These are phyloP conservation scores for Spilosoma lubricipeda DNA, from an alignment of 2,888 invertebrate genomes.

Conservation along the genomic window DNA sequence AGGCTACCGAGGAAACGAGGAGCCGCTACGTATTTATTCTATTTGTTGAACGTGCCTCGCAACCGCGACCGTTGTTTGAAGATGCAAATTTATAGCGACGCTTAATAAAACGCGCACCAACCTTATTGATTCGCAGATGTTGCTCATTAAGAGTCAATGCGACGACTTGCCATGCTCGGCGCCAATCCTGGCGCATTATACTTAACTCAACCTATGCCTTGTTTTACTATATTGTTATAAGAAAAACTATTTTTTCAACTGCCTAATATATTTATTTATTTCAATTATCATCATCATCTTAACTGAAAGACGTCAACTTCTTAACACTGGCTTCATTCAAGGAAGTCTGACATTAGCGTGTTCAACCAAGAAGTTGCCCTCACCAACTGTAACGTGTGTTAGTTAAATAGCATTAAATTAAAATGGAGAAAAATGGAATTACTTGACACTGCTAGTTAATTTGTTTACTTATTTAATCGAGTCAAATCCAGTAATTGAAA, in stretches of 20 bases:
- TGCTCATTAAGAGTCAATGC: constrained; percentile 74
- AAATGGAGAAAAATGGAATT: no score
- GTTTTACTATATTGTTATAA: background rate
- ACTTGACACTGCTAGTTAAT: no score
- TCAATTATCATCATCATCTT: no score
- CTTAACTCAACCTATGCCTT: constrained; percentile 58
- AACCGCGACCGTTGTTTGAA: constrained; percentile 79
- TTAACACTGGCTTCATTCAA: no score
- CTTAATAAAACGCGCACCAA: constrained; percentile 80
- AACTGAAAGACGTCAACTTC: no score
- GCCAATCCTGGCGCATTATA: constrained; percentile 49
- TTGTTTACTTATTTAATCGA: no score
- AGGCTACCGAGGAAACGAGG: constrained; percentile 62
- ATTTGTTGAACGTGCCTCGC: constrained; percentile 83
- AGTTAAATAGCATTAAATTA: no score
- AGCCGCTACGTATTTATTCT: constrained; percentile 80
- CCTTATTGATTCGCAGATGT: constrained; percentile 80
- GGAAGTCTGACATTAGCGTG: no score
- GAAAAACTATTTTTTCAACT: background rate
- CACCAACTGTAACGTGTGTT: no score
- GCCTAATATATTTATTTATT: no score
- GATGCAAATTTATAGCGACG: constrained; percentile 84
- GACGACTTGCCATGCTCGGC: constrained; percentile 43
- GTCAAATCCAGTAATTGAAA: no score
- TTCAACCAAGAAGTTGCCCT: no score